These are phyloP conservation scores for Tethya wilhelma DNA, from an alignment of 37 sponge, comb jelly and placozoan species.

Conservation along the genomic window DNA sequence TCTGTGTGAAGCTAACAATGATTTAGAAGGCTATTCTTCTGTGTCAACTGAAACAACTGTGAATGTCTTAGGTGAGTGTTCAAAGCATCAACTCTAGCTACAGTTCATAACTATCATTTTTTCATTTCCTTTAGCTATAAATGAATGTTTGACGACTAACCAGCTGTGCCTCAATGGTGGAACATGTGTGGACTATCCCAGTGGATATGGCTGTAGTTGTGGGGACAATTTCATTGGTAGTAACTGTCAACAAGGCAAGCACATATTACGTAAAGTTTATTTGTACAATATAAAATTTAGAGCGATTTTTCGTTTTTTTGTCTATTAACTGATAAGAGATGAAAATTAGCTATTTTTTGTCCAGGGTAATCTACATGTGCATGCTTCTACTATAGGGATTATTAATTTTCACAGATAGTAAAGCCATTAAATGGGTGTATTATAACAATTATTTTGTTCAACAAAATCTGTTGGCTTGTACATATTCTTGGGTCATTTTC, in stretches of 20 bases:
- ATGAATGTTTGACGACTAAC: constrained; percentile 51
- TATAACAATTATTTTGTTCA: not conserved
- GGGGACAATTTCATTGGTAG: not conserved
- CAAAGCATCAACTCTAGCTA: not conserved
- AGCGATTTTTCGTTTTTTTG: too few species aligned
- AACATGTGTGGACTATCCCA: constrained; percentile 6
- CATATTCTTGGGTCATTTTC: not conserved
- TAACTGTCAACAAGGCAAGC: not conserved
- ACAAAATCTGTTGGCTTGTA: not conserved
- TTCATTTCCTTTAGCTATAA: constrained; percentile 5
- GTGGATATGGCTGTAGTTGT: constrained; percentile 12
- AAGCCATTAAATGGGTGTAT: not conserved
- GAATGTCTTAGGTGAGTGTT: not conserved
- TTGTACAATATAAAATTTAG: not conserved
- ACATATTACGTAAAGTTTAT: not conserved
- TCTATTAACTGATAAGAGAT: too few species aligned
- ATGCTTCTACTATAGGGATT: not conserved
- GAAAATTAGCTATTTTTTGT: not conserved
- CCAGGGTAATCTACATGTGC: not conserved
- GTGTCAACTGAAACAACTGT: not conserved
- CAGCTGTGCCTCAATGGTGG: constrained; percentile 52
- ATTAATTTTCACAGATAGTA: not conserved
- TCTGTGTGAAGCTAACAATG: constrained; percentile 22
- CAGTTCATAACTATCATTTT: not conserved
- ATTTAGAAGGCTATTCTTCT: too few species aligned